Conservation (phyloP, 2,888 invertebrate species). For the Drosophila melanosoma region DNA sequence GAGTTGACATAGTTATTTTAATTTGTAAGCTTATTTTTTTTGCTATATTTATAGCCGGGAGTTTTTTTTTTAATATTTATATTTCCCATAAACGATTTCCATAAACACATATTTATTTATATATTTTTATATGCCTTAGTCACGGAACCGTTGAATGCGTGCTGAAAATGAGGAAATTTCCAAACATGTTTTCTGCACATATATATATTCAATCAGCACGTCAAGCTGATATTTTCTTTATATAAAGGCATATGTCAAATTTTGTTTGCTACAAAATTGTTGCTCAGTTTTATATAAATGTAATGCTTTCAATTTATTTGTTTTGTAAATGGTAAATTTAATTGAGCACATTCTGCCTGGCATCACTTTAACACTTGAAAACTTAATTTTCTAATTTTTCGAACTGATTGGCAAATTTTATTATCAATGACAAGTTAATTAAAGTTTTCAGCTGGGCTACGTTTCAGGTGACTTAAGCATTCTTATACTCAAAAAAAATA, state of each 20-base stretch:
- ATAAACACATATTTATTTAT: background rate
- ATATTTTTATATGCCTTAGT: background rate
- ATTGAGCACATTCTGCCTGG: background rate
- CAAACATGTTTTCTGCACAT: background rate
- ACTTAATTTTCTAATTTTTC: background rate
- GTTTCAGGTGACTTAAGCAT: conserved; percentile 13
- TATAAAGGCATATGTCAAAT: background rate
- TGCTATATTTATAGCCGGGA: background rate
- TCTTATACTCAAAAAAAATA: background rate
- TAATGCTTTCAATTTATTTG: background rate
- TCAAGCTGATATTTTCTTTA: background rate
- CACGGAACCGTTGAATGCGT: background rate
- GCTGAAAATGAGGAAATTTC: background rate
- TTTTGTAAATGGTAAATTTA: background rate
- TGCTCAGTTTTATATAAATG: background rate
- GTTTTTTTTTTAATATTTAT: background rate
- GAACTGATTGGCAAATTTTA: conserved; percentile 22
- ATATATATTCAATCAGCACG: background rate
- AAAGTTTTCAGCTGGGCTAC: conserved; percentile 40
- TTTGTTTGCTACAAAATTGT: background rate
- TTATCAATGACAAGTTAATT: conserved; percentile 61
- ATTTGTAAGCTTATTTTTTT: conserved; percentile 2
- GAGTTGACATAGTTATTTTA: conserved; percentile 11
- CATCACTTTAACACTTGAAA: background rate
- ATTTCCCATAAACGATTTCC: background rate